These are phyloP conservation scores for Ataeniobius toweri DNA, from an alignment of 2,797 vertebrate species.

Conservation along the genomic window DNA sequence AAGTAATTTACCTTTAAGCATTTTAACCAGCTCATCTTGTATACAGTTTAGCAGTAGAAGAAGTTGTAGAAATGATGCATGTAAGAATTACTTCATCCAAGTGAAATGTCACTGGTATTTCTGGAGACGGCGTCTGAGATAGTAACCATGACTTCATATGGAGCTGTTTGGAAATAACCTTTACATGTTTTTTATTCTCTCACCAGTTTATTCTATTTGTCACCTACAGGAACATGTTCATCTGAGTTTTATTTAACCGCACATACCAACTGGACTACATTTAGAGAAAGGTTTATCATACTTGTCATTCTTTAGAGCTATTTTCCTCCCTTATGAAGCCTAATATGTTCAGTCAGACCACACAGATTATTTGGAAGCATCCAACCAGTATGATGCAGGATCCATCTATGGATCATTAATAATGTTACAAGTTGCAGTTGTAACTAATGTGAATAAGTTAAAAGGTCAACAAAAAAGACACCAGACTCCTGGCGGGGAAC, in stretches of 20 bases:
- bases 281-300: conserved; percentile 69
- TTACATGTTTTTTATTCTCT: conserved; percentile 50
- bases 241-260: conserved; percentile 71
- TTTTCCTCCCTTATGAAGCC: conserved; percentile 65
- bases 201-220: conserved; percentile 72
- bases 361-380: conserved; percentile 59
- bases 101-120: conserved; percentile 56
- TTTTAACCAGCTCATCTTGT: background rate
- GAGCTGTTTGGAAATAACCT: conserved; percentile 63
- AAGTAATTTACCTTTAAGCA: background rate
- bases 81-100: conserved; percentile 32
- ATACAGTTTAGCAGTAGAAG: conserved; percentile 20
- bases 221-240: conserved; percentile 68
- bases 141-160: conserved; percentile 69
- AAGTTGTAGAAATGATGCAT: conserved; percentile 14
- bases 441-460: conserved; percentile 16
- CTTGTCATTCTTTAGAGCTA: conserved; percentile 66
- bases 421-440: conserved; percentile 7
- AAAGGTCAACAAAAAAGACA: conserved; percentile 10
- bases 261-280: conserved; percentile 66
- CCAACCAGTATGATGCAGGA: background rate
- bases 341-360: conserved; percentile 64
- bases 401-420: conserved; percentile 13
- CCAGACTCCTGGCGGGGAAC: background rate
- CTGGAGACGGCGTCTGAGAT: conserved; percentile 48